These are phyloP conservation scores for Drosophila rellima DNA, from an alignment of 2,888 invertebrate species.

Conservation along the genomic window DNA sequence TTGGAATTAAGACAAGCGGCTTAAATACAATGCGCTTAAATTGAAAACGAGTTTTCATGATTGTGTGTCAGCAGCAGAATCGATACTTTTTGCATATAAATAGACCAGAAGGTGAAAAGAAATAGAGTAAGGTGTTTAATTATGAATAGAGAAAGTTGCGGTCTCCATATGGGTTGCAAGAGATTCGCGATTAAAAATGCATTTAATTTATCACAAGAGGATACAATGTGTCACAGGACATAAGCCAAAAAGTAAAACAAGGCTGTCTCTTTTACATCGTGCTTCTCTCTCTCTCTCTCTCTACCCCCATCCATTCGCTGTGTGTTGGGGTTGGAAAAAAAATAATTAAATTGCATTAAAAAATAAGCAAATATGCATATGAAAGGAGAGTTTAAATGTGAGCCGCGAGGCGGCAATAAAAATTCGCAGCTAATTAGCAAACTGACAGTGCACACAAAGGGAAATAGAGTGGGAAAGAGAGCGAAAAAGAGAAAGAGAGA, in stretches of 20 bases:
- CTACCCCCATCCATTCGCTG: neutral
- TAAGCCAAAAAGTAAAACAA: conserved; percentile 56
- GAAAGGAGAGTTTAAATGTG: conserved; percentile 60
- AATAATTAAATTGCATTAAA: conserved; percentile 77
- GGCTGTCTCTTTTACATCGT: conserved; percentile 23
- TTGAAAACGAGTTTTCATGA: conserved; percentile 1
- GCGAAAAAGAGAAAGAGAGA: neutral
- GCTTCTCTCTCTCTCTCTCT: neutral
- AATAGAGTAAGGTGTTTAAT: conserved; percentile 4
- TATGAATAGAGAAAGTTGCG: conserved; percentile 13
- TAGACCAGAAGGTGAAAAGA: neutral
- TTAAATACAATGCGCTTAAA: conserved; percentile 19
- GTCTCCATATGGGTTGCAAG: conserved; percentile 16
- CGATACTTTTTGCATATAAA: conserved; percentile 13
- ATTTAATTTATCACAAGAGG: conserved; percentile 68
- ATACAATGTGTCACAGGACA: conserved; percentile 59
- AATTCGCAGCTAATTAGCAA: conserved; percentile 76
- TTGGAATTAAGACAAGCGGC: conserved; percentile 28
- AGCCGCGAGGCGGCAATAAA: conserved; percentile 63
- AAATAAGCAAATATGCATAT: conserved; percentile 73
- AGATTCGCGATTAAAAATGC: conserved; percentile 70
- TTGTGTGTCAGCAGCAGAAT: conserved; percentile 1
- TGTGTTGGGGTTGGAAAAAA: conserved; percentile 52
- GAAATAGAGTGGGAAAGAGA: neutral
- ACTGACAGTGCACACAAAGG: conserved; percentile 65